Base-by-base conservation (phyloP, 2,888 invertebrate species). In the Hybos culiciformis region DNA sequence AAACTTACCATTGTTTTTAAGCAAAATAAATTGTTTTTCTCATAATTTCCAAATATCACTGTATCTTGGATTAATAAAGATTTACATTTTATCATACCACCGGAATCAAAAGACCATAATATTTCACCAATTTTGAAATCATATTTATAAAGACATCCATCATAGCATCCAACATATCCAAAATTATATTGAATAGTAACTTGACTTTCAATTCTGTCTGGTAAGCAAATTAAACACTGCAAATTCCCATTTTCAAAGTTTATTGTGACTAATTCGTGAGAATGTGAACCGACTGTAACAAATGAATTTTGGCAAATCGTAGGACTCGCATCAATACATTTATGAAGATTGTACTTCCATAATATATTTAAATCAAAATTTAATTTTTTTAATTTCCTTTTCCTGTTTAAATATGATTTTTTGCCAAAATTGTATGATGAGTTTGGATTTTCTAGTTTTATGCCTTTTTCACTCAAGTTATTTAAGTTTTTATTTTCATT, bases 261-360 rank as follows among this genome's bases (percentile, higher is more conserved):
- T 26, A 83, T 55, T 18, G 81, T 74, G 19, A 70, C 66, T 45
- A 90, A 69, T 48, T 72, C 67, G 37, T 83, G 79, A 0, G 88
- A 83, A 65, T 90, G 91, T 39, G 80, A 78, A 6, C 82, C 83
- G 46, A 80, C 73, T 29, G 73, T 70, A 5, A 74, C 66, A 42
- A 65, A n/a, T n/a, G n/a, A 64, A 40, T 77, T 51, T 11, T 19
- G 11, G 5, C 4, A 12, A 15, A 44, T 6, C 18, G 73, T 66
- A 17, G 86, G 83, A 12, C 84, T 75, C 8, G 84, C 80, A 70
- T 91, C 90, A 9, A 91, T 76, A 68, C 91, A 91, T 64, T 87
- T 90, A 32, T 72, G 46, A 6, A 58, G 53, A 45, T 58, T 12
- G n/a, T 19, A 36, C 17, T 70, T 32, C 32, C 32, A 32, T 32